Evolutionary conservation across 1,140 invertebrate species (phyloP), one percentile per base, ranked within the genome.

Genomic region (Thaumatotibia leucotreta): DNA sequence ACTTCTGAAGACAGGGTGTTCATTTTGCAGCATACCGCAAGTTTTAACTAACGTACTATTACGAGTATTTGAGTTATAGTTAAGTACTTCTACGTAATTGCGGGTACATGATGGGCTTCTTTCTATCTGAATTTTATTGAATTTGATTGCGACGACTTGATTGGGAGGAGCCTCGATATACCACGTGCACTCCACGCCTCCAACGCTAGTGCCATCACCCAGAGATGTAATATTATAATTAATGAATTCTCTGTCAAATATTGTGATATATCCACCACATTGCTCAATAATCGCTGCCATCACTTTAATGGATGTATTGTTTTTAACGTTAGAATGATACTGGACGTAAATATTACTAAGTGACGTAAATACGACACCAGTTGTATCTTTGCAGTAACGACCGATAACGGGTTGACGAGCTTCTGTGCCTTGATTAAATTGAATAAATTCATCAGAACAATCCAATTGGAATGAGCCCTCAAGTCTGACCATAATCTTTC

Each of bases 101-200:
- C 74, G 88, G 9, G 49, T 69, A 64, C 92, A 93, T 2, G 63
- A 17, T 32, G 62, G 89, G 39, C n/a, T n/a, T n/a, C 68, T 76
- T 75, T 94, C 93, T 17, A 94, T 64, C 58, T 93, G 80, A 52
- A 95, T 82, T 39, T 87, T 77, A 35, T 91, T 77, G 70, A 94
- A 94, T 87, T 94, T 95, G 6, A 97, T 68, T 58, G 94, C 82
- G 1, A 97, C 87, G 63, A 93, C 93, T 79, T 95, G 94, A 35
- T 94, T 92, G 9, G 68, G 14, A 0, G 96, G 95, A 14, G 96
- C 96, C 64, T 92, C 93, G 35, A 98, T 94, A 33, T 92, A 81
- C 97, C 97, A 98, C 0, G 93, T 93, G 86, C 97, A 98, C 72
- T 95, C 94, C 22, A 93, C 89, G 58, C 92, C 88, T 29, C 91